Percentiles rank a stretch among this genome's conserved stretches.
phyloP scores from a whole-genome alignment of 2,113 vertebrate genomes.

The Thunnus maccoyii region DNA sequence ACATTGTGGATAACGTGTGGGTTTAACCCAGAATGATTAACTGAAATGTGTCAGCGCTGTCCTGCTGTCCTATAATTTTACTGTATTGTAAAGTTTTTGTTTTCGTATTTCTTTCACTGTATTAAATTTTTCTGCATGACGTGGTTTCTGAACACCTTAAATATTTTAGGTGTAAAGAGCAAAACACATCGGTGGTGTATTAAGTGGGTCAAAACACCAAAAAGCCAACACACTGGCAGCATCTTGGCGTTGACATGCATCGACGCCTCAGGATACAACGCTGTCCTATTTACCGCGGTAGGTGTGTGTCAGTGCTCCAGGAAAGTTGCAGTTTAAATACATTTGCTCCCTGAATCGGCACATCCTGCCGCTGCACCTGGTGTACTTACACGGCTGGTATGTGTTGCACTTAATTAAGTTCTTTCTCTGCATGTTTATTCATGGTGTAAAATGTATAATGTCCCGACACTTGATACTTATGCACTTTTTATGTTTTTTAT shows the following conservation, averaged over 20 bases:
- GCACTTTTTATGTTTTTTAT: constrained; percentile 5
- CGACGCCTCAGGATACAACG: background rate
- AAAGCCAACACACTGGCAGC: no score
- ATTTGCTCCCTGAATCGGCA: no score
- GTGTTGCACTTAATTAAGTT: background rate
- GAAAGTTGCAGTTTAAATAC: no score
- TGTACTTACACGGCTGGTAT: background rate
- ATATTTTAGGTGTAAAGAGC: background rate
- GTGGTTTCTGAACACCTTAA: background rate
- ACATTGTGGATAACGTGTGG: background rate
- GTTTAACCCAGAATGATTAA: background rate
- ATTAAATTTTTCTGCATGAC: background rate
- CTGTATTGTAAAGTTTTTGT: no score
- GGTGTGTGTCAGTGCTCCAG: background rate
- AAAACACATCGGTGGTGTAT: background rate
- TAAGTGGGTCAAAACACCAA: no score
- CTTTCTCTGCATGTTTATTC: background rate
- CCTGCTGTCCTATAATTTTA: no score
- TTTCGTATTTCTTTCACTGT: no score
- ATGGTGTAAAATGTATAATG: background rate
- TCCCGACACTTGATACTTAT: background rate
- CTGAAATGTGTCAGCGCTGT: no score
- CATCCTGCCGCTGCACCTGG: no score
- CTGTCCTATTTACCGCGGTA: background rate
- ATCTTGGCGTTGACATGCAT: background rate